These are phyloP conservation scores for Lepidurus arcticus DNA, from an alignment of 1,140 invertebrate genomes.

Conservation along the genomic window DNA sequence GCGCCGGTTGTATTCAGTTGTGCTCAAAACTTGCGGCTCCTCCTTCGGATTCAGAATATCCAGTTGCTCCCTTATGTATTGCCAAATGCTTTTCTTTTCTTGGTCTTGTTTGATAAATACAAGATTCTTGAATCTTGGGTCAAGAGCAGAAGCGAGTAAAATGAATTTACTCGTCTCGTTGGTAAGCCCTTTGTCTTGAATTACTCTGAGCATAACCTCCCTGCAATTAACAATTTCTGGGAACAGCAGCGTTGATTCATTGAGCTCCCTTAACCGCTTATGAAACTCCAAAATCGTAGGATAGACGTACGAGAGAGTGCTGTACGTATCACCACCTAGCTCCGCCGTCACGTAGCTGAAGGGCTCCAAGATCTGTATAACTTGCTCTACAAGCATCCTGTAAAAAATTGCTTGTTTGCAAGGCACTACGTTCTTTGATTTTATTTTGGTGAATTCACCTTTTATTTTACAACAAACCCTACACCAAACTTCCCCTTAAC, in stretches of 20 bases:
- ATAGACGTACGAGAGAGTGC: neutral
- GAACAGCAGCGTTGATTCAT: neutral
- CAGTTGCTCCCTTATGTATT: neutral
- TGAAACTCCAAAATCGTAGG: neutral
- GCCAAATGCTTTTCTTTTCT: neutral
- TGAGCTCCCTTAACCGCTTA: neutral
- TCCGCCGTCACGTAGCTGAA: neutral
- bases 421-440: too few species aligned
- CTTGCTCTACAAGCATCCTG: neutral
- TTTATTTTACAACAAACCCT: too few species aligned
- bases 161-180: neutral
- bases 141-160: neutral
- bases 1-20: neutral
- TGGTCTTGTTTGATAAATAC: slow-evolving; percentile 6
- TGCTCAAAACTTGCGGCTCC: neutral
- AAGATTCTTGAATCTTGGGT: neutral
- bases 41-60: neutral
- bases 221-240: neutral
- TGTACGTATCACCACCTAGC: neutral
- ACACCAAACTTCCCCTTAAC: too few species aligned
- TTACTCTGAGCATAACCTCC: neutral
- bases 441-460: too few species aligned
- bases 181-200: neutral
- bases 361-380: too few species aligned
- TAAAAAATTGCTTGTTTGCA: too few species aligned